Percentiles rank a stretch among this genome's conserved stretches.
These are phyloP conservation scores for Petrolisthes cinctipes DNA, from an alignment of 2,888 invertebrate genomes.

Conservation along the genomic window DNA sequence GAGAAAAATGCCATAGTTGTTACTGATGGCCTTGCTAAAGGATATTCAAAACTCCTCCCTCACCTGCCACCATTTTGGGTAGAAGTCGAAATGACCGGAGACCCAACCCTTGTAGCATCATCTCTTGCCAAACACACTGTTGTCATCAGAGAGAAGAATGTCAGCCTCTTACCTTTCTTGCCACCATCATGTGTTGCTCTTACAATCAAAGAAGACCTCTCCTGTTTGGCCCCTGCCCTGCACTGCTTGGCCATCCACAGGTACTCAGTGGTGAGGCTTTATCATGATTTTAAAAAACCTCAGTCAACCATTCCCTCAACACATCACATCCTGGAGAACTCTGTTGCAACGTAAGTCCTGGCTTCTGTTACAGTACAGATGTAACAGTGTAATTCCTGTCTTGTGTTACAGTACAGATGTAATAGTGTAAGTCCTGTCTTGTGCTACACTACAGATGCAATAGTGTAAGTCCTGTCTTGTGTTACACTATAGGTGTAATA, in stretches of 20 bases:
- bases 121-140: too few relatives aligned
- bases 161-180: background rate
- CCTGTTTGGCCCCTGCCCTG: background rate
- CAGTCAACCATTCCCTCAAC: background rate
- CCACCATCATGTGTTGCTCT: background rate
- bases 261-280: background rate
- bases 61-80: background rate
- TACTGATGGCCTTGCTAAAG: background rate
- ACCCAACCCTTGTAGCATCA: background rate
- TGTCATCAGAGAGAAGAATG: background rate
- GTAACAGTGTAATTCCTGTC: too few relatives aligned
- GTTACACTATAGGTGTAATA: too few relatives aligned
- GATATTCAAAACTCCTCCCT: background rate
- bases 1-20: background rate
- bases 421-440: too few relatives aligned
- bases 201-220: background rate
- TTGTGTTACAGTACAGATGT: too few relatives aligned
- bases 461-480: too few relatives aligned
- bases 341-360: too few relatives aligned
- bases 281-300: background rate
- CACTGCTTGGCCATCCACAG: background rate
- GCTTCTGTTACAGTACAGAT: too few relatives aligned
- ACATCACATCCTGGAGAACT: background rate
- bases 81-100: background rate
- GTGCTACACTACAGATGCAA: too few relatives aligned